Base-by-base conservation (phyloP, 37 sponge, comb jelly and placozoan genomes). In the Bolinopsis microptera region DNA sequence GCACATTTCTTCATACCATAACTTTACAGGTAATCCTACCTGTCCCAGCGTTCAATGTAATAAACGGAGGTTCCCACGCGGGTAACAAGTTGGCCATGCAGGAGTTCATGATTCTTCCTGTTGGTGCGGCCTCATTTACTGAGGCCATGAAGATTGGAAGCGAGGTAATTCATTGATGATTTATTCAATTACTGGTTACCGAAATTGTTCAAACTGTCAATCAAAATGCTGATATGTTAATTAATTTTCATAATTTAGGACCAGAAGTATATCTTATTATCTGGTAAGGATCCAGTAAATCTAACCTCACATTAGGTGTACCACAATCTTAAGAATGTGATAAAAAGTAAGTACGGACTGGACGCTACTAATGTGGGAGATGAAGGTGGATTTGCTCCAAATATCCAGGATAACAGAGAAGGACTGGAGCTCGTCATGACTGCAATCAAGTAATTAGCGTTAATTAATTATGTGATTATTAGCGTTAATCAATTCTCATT, bases 31-130 rank as follows among this genome's bases (percentile, higher is more conserved):
- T 98, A 38, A 83, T 99, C 1, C 95, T 99, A 1, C 99, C 99
- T 0, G 96, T 96, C 32, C 99, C 99, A 0, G 99, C 99, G 22
- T 95, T 99, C 94, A 99, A 99, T 69, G 99, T 99, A 33, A 99
- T 99, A 93, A 99, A 99, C 93, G 99, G 99, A 21, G 99, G 99
- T 30, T 94, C 93, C n/a, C 99, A 99, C 76, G 99, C 99, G 16
- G 99, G 99, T 23, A 99, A 99, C 94, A 96, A 96, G 83, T 94
- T 99, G 39, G 97, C 99, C 76, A 99, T 99, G 99, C 99, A 99
- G 93, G 99, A 99, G 93, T 99, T 99, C 90, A 99, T 99, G 99
- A 99, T 99, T 27, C 94, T 99, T 0, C 99, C 99, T 26, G 95
- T 95, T 0, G 97, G 97, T 0, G 94, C 94, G 18, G 24, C 41